phyloP scores from a whole-genome alignment of 1,140 invertebrate species.

The Bombyx mandarina region DNA sequence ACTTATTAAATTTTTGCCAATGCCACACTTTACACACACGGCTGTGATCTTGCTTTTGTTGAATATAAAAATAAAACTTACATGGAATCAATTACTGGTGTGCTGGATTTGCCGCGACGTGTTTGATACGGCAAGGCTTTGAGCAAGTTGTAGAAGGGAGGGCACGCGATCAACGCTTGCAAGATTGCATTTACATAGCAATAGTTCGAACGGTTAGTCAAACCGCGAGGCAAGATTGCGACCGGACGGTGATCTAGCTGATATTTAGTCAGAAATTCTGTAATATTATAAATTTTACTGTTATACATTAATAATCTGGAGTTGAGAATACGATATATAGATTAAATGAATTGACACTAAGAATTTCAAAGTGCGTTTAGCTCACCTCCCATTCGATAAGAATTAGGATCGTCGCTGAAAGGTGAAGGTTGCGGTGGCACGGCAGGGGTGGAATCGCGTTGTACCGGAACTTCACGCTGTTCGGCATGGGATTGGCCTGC shows the following conservation, averaged over 20 bases:
- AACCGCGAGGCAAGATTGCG: slow-evolving; percentile 85
- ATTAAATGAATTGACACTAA: neutral
- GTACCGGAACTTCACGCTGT: slow-evolving; percentile 42
- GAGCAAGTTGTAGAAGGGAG: slow-evolving; percentile 93
- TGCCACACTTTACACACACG: no score
- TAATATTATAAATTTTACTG: slow-evolving; percentile 5
- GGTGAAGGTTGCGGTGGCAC: slow-evolving; percentile 54
- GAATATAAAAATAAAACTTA: slow-evolving; percentile 69
- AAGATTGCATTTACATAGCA: slow-evolving; percentile 96
- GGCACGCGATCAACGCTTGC: slow-evolving; percentile 91
- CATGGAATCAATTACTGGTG: slow-evolving; percentile 93
- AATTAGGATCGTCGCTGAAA: slow-evolving; percentile 72
- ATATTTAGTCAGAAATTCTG: slow-evolving; percentile 81
- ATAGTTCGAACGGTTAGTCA: slow-evolving; percentile 93
- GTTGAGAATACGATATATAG: neutral
- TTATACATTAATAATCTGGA: neutral
- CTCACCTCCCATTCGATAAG: slow-evolving; percentile 78
- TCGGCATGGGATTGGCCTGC: slow-evolving; percentile 29
- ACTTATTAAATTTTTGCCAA: no score
- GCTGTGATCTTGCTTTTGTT: no score
- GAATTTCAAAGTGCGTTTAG: neutral
- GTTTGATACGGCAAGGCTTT: slow-evolving; percentile 77
- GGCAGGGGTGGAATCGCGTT: slow-evolving; percentile 29
- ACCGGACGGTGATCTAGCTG: slow-evolving; percentile 81
- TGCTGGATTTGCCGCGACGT: slow-evolving; percentile 77